phyloP scores from a whole-genome alignment of 2,888 invertebrate genomes.

The Hirtodrosophila alboralis region DNA sequence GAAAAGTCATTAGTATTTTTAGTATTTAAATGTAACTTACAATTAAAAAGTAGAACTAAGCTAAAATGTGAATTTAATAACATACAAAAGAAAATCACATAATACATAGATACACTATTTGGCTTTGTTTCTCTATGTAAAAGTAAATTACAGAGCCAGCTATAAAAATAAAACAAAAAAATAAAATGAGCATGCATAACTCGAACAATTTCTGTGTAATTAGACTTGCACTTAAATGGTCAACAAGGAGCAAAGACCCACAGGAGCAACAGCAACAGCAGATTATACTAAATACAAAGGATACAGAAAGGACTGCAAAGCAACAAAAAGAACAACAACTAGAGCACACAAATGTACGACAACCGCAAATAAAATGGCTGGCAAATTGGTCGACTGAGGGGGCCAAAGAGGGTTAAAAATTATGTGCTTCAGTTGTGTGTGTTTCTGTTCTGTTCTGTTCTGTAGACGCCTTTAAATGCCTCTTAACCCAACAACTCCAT shows the following conservation, averaged over 20 bases:
- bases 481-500: constrained; percentile 39
- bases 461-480: constrained; percentile 52
- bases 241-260: constrained; percentile 55
- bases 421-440: constrained; percentile 37
- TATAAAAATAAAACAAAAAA: constrained; percentile 11
- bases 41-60: no score
- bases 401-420: constrained; percentile 34
- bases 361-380: constrained; percentile 73
- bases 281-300: constrained; percentile 58
- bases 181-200: constrained; percentile 34
- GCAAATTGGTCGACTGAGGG: constrained; percentile 56
- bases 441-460: constrained; percentile 15
- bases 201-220: constrained; percentile 64
- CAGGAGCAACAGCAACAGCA: constrained; percentile 25
- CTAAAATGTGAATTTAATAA: no score
- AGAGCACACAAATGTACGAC: constrained; percentile 58
- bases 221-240: constrained; percentile 74
- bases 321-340: constrained; percentile 24
- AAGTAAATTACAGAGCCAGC: constrained; percentile 11
- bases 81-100: constrained; percentile 4
- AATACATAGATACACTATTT: neutral
- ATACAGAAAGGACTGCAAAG: constrained; percentile 10
- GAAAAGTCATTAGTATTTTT: constrained; percentile 18
- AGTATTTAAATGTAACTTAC: neutral
- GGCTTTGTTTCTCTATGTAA: neutral